Evolutionary conservation across 2,113 vertebrate genomes (phyloP).

Genomic region (Todiramphus saurophagus): DNA sequence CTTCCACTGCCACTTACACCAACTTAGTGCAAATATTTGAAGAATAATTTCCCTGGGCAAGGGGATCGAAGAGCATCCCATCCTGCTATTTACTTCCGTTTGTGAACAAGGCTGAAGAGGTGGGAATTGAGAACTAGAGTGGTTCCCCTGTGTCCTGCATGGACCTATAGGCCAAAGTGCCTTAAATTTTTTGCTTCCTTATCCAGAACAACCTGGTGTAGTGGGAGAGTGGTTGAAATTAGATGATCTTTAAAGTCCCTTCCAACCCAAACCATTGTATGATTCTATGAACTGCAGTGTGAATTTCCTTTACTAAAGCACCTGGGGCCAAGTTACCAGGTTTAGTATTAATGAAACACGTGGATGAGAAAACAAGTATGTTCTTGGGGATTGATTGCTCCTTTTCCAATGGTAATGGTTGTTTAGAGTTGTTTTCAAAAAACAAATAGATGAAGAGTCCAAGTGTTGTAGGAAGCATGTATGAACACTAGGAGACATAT

Average conservation of each 20-base stretch:
- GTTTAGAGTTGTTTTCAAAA: not conserved
- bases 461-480: not conserved
- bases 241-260: not conserved
- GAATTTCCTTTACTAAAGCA: not conserved
- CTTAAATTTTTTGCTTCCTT: not conserved
- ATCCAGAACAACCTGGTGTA: too few species aligned
- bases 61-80: not conserved
- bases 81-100: not conserved
- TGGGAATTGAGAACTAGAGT: not conserved
- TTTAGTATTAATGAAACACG: not conserved
- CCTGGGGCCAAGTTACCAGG: not conserved
- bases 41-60: too few species aligned
- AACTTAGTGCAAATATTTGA: not conserved
- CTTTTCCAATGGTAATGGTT: not conserved
- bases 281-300: not conserved
- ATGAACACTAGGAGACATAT: not conserved
- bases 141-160: not conserved
- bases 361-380: rapidly evolving
- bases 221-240: not conserved
- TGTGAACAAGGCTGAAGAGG: not conserved
- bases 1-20: rapidly evolving
- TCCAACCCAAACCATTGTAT: not conserved
- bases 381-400: not conserved
- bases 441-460: not conserved
- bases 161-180: rapidly evolving